A percentile compares a stretch with the other conserved stretches of the same genome.
These are phyloP conservation scores for Potorous gilbertii DNA, from an alignment of 2,797 vertebrate species.

Conservation along the genomic window DNA sequence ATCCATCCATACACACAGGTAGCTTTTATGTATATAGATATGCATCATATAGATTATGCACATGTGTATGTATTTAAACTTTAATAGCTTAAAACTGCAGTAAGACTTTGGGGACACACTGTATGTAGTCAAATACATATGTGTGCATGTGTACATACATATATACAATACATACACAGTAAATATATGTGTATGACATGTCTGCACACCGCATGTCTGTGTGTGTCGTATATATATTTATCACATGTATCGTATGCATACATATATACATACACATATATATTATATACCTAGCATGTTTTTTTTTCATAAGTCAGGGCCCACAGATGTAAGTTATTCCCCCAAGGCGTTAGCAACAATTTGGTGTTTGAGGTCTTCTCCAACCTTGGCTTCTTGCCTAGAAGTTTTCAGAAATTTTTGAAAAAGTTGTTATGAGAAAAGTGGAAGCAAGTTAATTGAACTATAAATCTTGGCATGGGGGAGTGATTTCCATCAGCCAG, in stretches of 20 bases:
- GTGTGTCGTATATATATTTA: too few relatives aligned
- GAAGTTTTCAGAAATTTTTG: constrained; percentile 16
- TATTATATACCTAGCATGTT: neutral
- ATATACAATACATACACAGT: too few relatives aligned
- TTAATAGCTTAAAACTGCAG: neutral
- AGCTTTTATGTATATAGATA: neutral
- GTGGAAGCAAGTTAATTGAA: constrained; percentile 4
- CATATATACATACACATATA: neutral
- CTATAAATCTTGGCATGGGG: neutral
- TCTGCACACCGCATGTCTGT: neutral
- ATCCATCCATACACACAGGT: neutral
- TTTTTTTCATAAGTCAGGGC: constrained; percentile 44
- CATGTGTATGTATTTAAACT: neutral
- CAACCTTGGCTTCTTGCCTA: neutral
- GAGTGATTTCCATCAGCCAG: neutral
- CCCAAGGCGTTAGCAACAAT: neutral
- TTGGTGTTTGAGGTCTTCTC: constrained; percentile 36
- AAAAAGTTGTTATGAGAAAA: constrained; percentile 39
- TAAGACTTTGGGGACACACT: neutral
- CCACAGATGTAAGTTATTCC: constrained; percentile 18
- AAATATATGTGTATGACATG: too few relatives aligned
- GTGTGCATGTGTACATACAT: too few relatives aligned
- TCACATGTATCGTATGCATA: too few relatives aligned
- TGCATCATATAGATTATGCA: too few relatives aligned
- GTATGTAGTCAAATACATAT: neutral